Conservation (phyloP, 2,797 vertebrate species). For the Urophycis tenuis region DNA sequence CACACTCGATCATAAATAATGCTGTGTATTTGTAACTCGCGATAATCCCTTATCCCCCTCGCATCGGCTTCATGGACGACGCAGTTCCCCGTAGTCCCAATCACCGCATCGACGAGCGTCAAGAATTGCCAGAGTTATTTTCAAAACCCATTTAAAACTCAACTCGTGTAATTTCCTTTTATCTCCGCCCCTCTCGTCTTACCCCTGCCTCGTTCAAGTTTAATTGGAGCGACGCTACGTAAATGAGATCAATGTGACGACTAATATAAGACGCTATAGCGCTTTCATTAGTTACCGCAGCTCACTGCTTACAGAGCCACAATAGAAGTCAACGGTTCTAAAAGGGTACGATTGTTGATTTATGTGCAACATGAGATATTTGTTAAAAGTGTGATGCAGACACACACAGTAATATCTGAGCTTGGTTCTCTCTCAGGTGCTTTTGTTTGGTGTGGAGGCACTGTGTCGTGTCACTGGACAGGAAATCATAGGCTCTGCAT, state of each 20-base stretch:
- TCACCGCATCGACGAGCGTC: background rate
- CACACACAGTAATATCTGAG: background rate
- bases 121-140: background rate
- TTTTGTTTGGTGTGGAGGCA: slow-evolving; percentile 9
- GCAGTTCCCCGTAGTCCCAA: background rate
- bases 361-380: background rate
- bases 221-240: slow-evolving; percentile 62
- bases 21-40: background rate
- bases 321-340: slow-evolving; percentile 41
- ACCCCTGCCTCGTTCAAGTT: slow-evolving; percentile 47
- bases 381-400: background rate
- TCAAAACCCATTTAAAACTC: slow-evolving; percentile 4
- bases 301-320: slow-evolving; percentile 50
- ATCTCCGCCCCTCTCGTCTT: slow-evolving; percentile 11
- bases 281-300: slow-evolving; percentile 63
- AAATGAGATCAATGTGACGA: slow-evolving; percentile 62
- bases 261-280: slow-evolving; percentile 46
- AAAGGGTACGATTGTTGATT: slow-evolving; percentile 37
- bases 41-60: background rate
- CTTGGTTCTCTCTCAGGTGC: background rate
- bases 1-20: background rate
- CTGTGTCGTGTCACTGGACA: slow-evolving; percentile 25
- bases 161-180: slow-evolving; percentile 10
- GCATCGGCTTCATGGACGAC: background rate
- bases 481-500: slow-evolving; percentile 35